Evolutionary conservation across 2,888 invertebrate species (phyloP).

Genomic region (Hirtodrosophila histrioides): DNA sequence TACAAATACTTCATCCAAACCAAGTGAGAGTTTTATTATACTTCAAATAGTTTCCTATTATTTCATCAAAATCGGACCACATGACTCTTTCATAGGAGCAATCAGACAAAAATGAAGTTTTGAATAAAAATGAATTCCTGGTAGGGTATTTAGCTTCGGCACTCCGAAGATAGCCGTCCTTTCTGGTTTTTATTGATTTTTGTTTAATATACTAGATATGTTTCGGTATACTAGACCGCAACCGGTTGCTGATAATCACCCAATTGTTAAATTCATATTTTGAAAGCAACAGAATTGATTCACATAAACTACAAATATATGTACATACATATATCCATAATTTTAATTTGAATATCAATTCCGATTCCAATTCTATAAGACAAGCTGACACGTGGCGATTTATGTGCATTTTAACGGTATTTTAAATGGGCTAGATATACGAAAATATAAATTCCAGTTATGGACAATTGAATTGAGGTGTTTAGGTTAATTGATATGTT

Average conservation of each 20-base stretch:
- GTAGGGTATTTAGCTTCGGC: too few relatives aligned
- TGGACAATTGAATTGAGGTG: too few relatives aligned
- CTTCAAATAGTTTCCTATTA: too few relatives aligned
- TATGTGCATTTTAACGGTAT: conserved; percentile 33
- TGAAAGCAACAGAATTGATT: conserved; percentile 6
- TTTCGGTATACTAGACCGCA: conserved; percentile 14
- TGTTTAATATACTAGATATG: background rate
- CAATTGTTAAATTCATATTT: conserved; percentile 17
- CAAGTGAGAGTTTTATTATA: too few relatives aligned
- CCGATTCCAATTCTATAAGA: conserved; percentile 1
- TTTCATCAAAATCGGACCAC: too few relatives aligned
- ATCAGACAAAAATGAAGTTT: too few relatives aligned
- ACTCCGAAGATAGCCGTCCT: background rate
- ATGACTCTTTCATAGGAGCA: too few relatives aligned
- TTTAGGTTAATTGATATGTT: too few relatives aligned
- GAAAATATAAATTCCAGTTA: background rate
- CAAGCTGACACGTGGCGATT: conserved; percentile 15
- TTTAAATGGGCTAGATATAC: background rate
- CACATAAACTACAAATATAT: conserved; percentile 14
- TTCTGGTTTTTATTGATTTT: background rate
- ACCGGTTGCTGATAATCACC: conserved; percentile 41
- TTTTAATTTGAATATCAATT: background rate
- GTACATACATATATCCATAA: conserved; percentile 7
- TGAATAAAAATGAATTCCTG: too few relatives aligned
- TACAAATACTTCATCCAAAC: too few relatives aligned